These are phyloP conservation scores for Shinisaurus crocodilurus DNA, from an alignment of 2,113 vertebrate genomes.

Conservation along the genomic window DNA sequence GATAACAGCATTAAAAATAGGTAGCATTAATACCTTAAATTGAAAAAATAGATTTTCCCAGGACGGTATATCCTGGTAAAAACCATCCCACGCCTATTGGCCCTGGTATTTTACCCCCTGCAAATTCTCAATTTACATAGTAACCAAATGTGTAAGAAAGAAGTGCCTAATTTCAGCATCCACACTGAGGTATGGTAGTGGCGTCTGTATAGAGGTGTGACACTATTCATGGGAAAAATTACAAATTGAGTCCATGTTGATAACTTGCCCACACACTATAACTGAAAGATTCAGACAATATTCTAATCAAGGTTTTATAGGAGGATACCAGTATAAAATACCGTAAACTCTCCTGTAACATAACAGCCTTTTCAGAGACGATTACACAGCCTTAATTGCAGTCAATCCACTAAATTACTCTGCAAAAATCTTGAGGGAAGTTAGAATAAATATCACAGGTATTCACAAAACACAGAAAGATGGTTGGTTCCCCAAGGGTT, in stretches of 20 bases:
- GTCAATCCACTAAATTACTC: background rate
- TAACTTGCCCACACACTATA: background rate
- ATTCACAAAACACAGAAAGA: slow-evolving; percentile 14
- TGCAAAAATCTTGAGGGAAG: background rate
- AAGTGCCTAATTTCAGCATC: background rate
- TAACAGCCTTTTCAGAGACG: slow-evolving; percentile 9
- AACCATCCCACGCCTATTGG: background rate
- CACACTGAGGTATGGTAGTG: background rate
- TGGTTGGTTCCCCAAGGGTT: background rate
- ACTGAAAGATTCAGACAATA: background rate
- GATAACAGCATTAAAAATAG: background rate
- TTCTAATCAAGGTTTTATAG: background rate
- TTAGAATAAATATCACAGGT: slow-evolving; percentile 21
- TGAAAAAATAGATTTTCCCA: background rate
- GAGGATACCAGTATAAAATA: background rate
- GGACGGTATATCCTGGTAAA: background rate
- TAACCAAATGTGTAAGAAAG: too few species aligned
- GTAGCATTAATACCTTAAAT: background rate
- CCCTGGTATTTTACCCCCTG: background rate
- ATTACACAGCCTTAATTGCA: background rate
- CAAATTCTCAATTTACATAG: background rate
- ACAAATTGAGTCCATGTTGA: background rate
- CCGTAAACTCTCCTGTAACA: background rate
- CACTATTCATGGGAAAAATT: background rate
- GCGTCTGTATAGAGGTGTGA: too few species aligned